Base-by-base conservation (phyloP, 2,888 invertebrate genomes). In the Aproaerema taeniolella region DNA sequence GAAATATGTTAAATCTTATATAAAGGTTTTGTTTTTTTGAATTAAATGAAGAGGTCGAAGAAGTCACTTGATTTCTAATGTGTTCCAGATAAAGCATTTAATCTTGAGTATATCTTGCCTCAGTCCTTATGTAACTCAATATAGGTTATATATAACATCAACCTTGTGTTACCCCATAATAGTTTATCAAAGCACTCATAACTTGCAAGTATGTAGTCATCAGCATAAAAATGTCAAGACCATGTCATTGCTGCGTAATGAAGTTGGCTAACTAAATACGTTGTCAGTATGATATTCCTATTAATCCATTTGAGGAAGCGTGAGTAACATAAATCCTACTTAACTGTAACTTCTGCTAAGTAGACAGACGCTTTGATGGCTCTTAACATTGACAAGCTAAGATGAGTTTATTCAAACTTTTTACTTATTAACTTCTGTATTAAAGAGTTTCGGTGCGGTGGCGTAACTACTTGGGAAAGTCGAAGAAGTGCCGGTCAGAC, bases 251-350 rank as follows among this genome's bases (percentile, higher is more conserved):
- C 15, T 29, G 16, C 29, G 28, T 41, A 32, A 41, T 37, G 41
- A 42, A 42, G 30, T 42, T 38, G 17, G 11, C 30, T 24, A 29
- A 37, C 36, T 40, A 43, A 43, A 43, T 36, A 43, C 37, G 37
- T 71, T 71, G 63, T 70, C 66, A 67, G 67, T 67, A 67, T 72
- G 66, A 74, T 74, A 77, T 76, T 70, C 58, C 56, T 52, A 57
- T 78, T n/a, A 82, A 81, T 81, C 78, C 75, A 70, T 75, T 65
- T 58, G 55, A 63, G 68, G 67, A 72, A 74, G 75, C 69, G 65
- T 68, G 72, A 77, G 71, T 70, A 68, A 74, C 71, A 70, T 67
- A 78, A 83, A 85, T 85, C 83, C 83, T 81, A 82, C 85, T 86
- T 85, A 82, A 61, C 62, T 62, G 65, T 70, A 82, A 83, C 75